Percentiles rank a stretch among this genome's conserved stretches.
phyloP scores from a whole-genome alignment of 2,888 invertebrate genomes.

The Fragum whitleyi region DNA sequence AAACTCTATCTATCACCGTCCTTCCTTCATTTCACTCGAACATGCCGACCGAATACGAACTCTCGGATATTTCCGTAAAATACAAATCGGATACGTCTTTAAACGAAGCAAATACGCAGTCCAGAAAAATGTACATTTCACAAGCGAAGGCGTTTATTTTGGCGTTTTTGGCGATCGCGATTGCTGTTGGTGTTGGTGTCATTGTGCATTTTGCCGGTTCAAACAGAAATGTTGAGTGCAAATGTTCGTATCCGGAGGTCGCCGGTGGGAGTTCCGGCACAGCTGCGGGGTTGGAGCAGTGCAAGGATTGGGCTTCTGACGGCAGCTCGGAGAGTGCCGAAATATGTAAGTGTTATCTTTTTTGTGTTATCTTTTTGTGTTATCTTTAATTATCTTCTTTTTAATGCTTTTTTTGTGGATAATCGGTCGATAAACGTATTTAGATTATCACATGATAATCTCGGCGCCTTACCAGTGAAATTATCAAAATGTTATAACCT shows the following conservation, averaged over 20 bases:
- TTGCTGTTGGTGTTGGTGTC: constrained; percentile 78
- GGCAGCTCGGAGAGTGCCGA: constrained; percentile 43
- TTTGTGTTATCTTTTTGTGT: background rate
- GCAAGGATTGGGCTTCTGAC: constrained; percentile 54
- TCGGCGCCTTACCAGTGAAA: too few species aligned
- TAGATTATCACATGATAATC: too few species aligned
- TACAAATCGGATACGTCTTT: constrained; percentile 38
- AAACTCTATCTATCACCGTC: constrained; percentile 11
- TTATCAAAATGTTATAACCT: too few species aligned
- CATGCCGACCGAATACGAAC: constrained; percentile 46
- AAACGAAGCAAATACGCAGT: background rate
- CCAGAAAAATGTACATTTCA: constrained; percentile 63
- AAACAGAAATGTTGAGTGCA: constrained; percentile 85
- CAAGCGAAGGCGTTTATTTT: constrained; percentile 72
- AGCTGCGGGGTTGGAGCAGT: constrained; percentile 53
- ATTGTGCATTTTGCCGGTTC: constrained; percentile 76
- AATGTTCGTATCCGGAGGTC: constrained; percentile 54
- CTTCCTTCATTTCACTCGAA: background rate
- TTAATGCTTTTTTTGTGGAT: too few species aligned
- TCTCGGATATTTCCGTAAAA: constrained; percentile 49
- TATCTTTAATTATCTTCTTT: too few species aligned
- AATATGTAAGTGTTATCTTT: constrained; percentile 62
- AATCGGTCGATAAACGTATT: too few species aligned
- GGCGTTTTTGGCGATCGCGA: constrained; percentile 70
- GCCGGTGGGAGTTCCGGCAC: background rate